Evolutionary conservation across 2,113 vertebrate genomes (phyloP).

Genomic region (Raphicerus campestris): DNA sequence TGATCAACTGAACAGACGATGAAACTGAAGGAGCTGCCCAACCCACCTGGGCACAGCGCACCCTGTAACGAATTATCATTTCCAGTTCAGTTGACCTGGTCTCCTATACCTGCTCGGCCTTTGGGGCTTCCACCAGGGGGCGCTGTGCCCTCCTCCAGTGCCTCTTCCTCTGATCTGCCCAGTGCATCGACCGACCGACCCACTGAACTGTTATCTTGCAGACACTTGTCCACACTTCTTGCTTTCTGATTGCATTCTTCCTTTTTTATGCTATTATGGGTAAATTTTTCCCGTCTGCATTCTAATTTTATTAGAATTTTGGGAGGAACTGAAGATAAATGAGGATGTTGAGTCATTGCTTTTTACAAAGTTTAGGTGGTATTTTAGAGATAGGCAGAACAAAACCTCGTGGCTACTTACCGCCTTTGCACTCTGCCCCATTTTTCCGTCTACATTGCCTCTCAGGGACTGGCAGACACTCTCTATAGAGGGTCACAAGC

Average conservation of each 20-base stretch:
- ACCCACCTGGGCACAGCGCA: not conserved
- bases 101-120: not conserved
- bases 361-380: not conserved
- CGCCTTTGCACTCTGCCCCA: not conserved
- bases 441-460: not conserved
- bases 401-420: not conserved
- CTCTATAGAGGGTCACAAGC: not conserved
- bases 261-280: not conserved
- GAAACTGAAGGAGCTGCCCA: not conserved
- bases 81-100: no score
- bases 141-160: accelerated
- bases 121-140: not conserved
- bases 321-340: not conserved
- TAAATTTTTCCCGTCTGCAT: not conserved
- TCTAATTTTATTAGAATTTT: not conserved
- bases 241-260: not conserved
- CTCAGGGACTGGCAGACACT: not conserved
- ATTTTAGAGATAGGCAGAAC: slow-evolving; percentile 4
- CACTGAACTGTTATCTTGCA: not conserved
- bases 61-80: not conserved
- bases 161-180: not conserved
- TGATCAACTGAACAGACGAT: not conserved
- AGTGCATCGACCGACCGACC: no score
- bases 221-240: not conserved
- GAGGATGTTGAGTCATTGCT: not conserved